These are phyloP conservation scores for Gnatocerus cornutus DNA, from an alignment of 2,888 invertebrate genomes.

Conservation along the genomic window DNA sequence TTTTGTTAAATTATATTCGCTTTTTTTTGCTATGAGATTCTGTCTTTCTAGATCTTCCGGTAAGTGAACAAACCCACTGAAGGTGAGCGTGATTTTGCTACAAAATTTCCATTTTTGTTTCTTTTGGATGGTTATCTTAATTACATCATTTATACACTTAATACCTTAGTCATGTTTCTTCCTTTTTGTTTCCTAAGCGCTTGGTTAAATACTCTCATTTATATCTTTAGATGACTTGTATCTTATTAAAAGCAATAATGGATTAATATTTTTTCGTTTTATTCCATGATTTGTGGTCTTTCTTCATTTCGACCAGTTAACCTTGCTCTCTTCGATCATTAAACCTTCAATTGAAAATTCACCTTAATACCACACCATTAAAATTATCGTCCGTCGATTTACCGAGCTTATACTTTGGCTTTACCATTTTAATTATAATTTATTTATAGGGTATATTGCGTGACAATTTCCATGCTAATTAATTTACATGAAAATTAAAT, in stretches of 20 bases:
- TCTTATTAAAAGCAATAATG: no score
- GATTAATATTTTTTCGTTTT: not conserved
- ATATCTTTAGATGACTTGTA: no score
- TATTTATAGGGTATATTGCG: no score
- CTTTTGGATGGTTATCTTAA: conserved; percentile 10
- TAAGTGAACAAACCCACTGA: conserved; percentile 2
- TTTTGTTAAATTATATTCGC: no score
- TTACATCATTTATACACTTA: conserved; percentile 9
- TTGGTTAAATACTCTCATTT: not conserved
- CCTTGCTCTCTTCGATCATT: not conserved
- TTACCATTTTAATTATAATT: no score
- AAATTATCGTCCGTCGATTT: not conserved
- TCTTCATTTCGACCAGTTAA: not conserved
- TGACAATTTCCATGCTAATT: no score
- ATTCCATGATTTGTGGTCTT: not conserved
- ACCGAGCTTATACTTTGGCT: not conserved
- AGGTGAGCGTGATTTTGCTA: not conserved
- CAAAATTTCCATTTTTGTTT: conserved; percentile 1
- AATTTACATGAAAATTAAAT: no score
- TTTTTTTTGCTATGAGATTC: no score
- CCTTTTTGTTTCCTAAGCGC: conserved; percentile 1
- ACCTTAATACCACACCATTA: not conserved
- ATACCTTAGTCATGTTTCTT: not conserved
- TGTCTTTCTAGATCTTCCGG: conserved; percentile 13
- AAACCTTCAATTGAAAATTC: not conserved